A percentile compares a stretch with the other conserved stretches of the same genome.
These are phyloP conservation scores for Gobio occitaniae DNA, from an alignment of 2,797 vertebrate species.

Conservation along the genomic window DNA sequence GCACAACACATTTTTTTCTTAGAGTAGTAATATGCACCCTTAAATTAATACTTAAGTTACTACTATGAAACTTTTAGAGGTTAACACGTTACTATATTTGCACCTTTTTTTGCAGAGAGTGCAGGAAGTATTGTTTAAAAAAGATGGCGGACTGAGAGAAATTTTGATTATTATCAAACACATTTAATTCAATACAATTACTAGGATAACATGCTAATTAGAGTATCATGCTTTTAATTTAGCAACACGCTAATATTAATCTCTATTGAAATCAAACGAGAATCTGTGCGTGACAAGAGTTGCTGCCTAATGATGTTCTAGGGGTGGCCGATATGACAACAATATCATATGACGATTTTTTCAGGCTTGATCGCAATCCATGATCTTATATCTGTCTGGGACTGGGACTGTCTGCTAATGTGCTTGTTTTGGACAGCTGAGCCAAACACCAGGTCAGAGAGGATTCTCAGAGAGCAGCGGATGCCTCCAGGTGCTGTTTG, in stretches of 20 bases:
- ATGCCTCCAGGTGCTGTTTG: slow-evolving; percentile 59
- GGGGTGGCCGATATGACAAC: not conserved
- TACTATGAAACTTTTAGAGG: not conserved
- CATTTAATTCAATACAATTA: too few relatives aligned
- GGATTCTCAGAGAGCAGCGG: slow-evolving; percentile 66
- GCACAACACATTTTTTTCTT: not conserved
- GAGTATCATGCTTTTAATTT: too few relatives aligned
- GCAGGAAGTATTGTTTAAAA: too few relatives aligned
- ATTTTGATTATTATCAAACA: too few relatives aligned
- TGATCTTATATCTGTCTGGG: slow-evolving; percentile 18
- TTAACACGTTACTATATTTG: not conserved
- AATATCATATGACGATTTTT: not conserved
- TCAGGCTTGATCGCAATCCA: not conserved
- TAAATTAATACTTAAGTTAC: not conserved
- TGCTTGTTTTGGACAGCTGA: slow-evolving; percentile 78
- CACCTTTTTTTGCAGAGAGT: not conserved
- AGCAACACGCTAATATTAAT: too few relatives aligned
- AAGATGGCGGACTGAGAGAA: too few relatives aligned
- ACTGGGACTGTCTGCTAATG: slow-evolving; percentile 58
- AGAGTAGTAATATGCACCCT: not conserved
- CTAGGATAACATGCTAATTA: too few relatives aligned
- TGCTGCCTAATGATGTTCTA: not conserved
- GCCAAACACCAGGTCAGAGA: slow-evolving; percentile 87
- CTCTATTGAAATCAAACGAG: not conserved
- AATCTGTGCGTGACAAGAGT: not conserved